Evolutionary conservation across 1,140 invertebrate species (phyloP), one percentile per base, ranked within the genome.

Genomic region (Galendromus occidentalis): DNA sequence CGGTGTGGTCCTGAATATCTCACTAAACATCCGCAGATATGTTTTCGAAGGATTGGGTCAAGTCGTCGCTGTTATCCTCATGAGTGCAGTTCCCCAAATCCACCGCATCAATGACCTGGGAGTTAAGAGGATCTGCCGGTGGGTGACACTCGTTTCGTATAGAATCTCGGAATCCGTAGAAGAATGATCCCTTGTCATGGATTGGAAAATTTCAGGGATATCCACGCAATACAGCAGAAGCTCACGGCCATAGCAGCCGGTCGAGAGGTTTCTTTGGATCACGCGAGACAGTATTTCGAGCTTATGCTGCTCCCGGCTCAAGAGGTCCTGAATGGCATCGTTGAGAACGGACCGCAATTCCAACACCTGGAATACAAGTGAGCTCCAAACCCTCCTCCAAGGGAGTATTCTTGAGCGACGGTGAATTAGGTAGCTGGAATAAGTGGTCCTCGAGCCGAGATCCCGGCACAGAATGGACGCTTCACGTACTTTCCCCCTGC

Each of bases 21-120:
- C n/a, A n/a, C n/a, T n/a, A n/a, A n/a, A n/a, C n/a, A n/a, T n/a
- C n/a, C n/a, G n/a, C 64, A 80, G 91, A 84, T 97, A 95, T 74
- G 85, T 97, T 66, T 91, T 97, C 78, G 88, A 93, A 78, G 91
- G 91, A 9, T 77, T 97, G 9, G 91, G 87, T 2, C 87, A 88
- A 75, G 75, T 92, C 14, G 85, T 90, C 47, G 81, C 87, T 0
- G 86, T 87, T 67, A 88, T 91, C 68, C 76, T 92, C 22, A 90
- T 91, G 69, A 86, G 83, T 67, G 85, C 84, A 44, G 84, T 85
- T 12, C 85, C 88, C 68, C 85, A 85, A 72, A 83, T 88, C 71
- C 84, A 83, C 67, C 81, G 83, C 67, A 85, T 88, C 69, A 86
- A 88, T 77, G 84, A 87, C 74, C 83, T 81, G 71, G 85, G 84